A percentile compares a stretch with the other conserved stretches of the same genome.
phyloP scores from a whole-genome alignment of 2,113 vertebrate species.

The Dasyprocta punctata region DNA sequence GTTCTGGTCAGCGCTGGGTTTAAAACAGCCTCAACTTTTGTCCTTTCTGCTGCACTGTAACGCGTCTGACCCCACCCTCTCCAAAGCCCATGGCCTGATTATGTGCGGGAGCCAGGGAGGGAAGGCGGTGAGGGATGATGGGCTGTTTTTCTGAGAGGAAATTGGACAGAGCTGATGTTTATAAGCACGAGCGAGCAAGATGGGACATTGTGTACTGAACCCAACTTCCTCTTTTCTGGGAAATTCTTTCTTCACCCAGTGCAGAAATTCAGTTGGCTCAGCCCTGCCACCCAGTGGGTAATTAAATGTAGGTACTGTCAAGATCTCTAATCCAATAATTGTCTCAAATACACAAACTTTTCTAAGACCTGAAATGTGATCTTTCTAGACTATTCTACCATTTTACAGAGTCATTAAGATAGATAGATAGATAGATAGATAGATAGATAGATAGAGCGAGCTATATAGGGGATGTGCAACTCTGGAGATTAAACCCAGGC shows the following conservation, averaged over 20 bases:
- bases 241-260: conserved; percentile 67
- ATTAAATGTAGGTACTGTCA: background rate
- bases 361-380: background rate
- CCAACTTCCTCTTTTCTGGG: conserved; percentile 79
- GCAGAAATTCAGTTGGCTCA: conserved; percentile 55
- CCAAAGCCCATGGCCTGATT: background rate
- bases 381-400: background rate
- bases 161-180: conserved; percentile 56
- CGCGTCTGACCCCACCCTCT: background rate
- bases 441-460: background rate
- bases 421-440: background rate
- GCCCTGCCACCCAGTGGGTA: conserved; percentile 64
- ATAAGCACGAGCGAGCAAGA: conserved; percentile 26
- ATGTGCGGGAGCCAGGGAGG: background rate
- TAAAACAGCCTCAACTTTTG: background rate
- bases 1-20: background rate
- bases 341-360: background rate
- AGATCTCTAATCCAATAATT: background rate
- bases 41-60: background rate
- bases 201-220: conserved; percentile 71
- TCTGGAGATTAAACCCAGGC: background rate
- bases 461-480: background rate
- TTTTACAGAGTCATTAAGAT: background rate
- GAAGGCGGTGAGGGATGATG: background rate
- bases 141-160: conserved; percentile 57